These are phyloP conservation scores for Isurus oxyrinchus DNA, from an alignment of 2,113 vertebrate genomes.

Conservation along the genomic window DNA sequence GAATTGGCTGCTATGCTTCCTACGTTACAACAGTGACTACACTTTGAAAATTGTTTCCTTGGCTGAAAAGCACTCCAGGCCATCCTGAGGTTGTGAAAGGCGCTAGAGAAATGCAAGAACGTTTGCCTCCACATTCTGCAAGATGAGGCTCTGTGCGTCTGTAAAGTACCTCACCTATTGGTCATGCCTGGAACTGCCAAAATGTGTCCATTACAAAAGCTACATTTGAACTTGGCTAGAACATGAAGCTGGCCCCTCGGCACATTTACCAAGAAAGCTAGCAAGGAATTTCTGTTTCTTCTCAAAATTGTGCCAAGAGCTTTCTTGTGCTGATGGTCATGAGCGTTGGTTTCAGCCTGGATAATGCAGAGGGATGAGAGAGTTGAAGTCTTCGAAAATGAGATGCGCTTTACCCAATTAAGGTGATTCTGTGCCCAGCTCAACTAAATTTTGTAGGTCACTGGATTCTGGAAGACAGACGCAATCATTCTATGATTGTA, in stretches of 20 bases:
- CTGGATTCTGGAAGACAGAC: neutral
- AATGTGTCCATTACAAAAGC: neutral
- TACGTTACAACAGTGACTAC: neutral
- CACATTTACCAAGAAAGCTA: neutral
- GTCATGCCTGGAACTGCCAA: neutral
- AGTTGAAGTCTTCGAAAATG: neutral
- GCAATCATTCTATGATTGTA: slow-evolving; percentile 16
- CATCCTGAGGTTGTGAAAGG: neutral
- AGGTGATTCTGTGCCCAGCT: neutral
- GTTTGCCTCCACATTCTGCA: neutral
- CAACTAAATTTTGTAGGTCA: neutral
- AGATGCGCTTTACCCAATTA: neutral
- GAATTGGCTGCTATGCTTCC: neutral
- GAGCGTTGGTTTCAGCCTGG: neutral
- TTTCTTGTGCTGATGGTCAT: neutral
- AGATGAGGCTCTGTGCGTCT: neutral
- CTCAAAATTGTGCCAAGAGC: neutral
- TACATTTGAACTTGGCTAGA: neutral
- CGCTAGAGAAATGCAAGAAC: neutral
- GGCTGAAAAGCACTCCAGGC: neutral
- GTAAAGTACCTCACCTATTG: slow-evolving; percentile 10
- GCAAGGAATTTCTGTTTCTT: neutral
- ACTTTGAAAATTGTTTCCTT: neutral
- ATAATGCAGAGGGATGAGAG: neutral
- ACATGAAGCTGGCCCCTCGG: neutral